Conservation (phyloP, 2,797 vertebrate species). For the Pogonophryne albipinna region DNA sequence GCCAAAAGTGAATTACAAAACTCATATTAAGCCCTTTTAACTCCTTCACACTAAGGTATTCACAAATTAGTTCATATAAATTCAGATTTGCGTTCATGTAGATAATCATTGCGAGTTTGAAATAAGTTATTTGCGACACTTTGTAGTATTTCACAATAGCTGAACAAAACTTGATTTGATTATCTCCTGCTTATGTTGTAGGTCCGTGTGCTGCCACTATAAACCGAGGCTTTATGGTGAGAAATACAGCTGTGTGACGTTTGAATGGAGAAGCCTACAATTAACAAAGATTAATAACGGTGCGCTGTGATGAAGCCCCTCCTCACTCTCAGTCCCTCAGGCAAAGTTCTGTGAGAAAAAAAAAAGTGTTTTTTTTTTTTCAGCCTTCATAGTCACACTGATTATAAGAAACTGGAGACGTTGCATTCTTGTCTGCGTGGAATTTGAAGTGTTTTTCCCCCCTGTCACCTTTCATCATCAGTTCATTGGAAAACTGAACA, state of each 20-base stretch:
- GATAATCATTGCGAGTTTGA: neutral
- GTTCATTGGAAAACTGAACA: slow-evolving; percentile 43
- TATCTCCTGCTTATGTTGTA: slow-evolving; percentile 25
- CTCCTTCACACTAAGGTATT: neutral
- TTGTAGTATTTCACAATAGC: neutral
- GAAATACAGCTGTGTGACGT: slow-evolving; percentile 73
- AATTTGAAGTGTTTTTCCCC: slow-evolving; percentile 51
- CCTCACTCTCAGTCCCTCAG: slow-evolving; percentile 50
- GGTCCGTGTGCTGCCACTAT: slow-evolving; percentile 50
- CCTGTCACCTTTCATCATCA: slow-evolving; percentile 53
- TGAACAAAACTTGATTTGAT: slow-evolving; percentile 20
- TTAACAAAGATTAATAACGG: slow-evolving; percentile 85
- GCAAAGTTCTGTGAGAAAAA: slow-evolving; percentile 70
- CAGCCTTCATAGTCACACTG: slow-evolving; percentile 71
- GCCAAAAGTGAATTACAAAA: no score
- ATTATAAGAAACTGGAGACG: slow-evolving; percentile 81
- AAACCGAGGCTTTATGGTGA: slow-evolving; percentile 73
- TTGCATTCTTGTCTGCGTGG: slow-evolving; percentile 58
- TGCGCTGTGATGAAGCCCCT: slow-evolving; percentile 67
- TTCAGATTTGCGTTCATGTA: no score
- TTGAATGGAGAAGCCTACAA: slow-evolving; percentile 75
- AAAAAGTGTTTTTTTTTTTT: slow-evolving; percentile 83
- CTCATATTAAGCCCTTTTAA: no score
- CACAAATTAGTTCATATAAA: neutral
- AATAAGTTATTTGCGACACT: neutral